These are phyloP conservation scores for Heliopora coerulea DNA, from an alignment of 92 coral and sea anemone species.

Conservation along the genomic window DNA sequence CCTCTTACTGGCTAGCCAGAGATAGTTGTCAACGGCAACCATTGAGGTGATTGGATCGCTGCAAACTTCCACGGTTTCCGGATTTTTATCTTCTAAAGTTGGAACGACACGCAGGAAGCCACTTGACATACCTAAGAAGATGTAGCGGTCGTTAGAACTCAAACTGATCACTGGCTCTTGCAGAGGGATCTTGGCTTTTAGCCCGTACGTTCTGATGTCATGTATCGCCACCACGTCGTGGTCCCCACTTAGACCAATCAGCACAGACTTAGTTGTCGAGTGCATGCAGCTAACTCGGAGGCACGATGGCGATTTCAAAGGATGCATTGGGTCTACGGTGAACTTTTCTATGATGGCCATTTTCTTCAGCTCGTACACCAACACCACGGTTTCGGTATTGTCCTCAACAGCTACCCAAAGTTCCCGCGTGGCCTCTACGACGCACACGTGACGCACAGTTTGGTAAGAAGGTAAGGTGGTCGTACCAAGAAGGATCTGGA, in stretches of 20 bases:
- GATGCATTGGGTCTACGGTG: conserved; percentile 30
- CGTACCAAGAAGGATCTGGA: conserved; percentile 78
- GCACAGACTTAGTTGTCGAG: conserved; percentile 50
- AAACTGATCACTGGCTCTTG: conserved; percentile 66
- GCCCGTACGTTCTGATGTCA: conserved; percentile 56
- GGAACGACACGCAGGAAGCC: conserved; percentile 60
- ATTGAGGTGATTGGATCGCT: conserved; percentile 2
- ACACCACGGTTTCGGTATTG: conserved; percentile 57
- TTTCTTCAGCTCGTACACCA: conserved; percentile 65
- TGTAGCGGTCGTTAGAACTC: conserved; percentile 66
- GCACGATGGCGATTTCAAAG: conserved; percentile 18
- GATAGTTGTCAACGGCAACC: conserved; percentile 6
- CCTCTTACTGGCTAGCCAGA: conserved; percentile 11
- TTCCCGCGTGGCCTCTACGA: conserved; percentile 57
- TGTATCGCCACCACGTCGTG: conserved; percentile 57
- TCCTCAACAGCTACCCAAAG: conserved; percentile 84
- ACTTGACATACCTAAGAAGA: conserved; percentile 76
- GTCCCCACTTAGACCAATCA: conserved; percentile 63
- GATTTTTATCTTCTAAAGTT: conserved; percentile 44
- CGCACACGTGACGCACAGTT: conserved; percentile 84
- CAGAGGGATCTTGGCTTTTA: conserved; percentile 55
- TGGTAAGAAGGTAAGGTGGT: conserved; percentile 57
- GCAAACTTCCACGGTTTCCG: neutral
- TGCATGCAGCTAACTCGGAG: conserved; percentile 67
- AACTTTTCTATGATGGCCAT: conserved; percentile 66